Evolutionary conservation across 2,797 vertebrate species (phyloP).

Genomic region (Lates japonicus): DNA sequence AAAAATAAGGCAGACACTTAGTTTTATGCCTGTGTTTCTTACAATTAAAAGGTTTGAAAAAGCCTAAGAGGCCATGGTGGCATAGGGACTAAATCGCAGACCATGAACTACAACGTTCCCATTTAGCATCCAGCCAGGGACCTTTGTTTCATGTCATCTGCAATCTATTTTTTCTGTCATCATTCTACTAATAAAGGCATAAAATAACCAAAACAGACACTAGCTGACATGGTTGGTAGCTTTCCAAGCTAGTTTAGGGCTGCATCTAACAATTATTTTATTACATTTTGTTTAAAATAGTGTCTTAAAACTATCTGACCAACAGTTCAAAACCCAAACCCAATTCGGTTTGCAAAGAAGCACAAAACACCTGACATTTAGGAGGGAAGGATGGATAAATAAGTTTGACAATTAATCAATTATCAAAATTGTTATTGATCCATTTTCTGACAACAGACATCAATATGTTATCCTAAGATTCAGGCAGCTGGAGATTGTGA

Average conservation of each 20-base stretch:
- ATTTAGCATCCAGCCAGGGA: neutral
- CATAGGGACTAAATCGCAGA: neutral
- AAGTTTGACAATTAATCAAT: too few species aligned
- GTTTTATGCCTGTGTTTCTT: neutral
- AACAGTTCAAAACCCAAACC: neutral
- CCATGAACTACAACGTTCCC: neutral
- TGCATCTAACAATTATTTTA: neutral
- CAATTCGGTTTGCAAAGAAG: neutral
- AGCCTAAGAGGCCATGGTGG: neutral
- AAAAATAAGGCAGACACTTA: slow-evolving; percentile 9
- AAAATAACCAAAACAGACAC: neutral
- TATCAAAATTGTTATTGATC: neutral
- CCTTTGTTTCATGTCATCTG: neutral
- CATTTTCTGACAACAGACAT: neutral
- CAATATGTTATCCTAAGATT: neutral
- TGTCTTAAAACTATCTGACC: neutral
- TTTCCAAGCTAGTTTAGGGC: neutral
- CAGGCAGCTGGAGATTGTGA: neutral
- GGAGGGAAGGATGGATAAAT: neutral
- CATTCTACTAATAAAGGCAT: neutral
- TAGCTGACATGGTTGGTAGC: neutral
- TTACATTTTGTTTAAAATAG: too few species aligned
- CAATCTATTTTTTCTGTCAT: neutral
- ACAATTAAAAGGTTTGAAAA: slow-evolving; percentile 2
- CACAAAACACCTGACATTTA: neutral